Conservation (phyloP, 2,113 vertebrate species). For the Sciurus niger region DNA sequence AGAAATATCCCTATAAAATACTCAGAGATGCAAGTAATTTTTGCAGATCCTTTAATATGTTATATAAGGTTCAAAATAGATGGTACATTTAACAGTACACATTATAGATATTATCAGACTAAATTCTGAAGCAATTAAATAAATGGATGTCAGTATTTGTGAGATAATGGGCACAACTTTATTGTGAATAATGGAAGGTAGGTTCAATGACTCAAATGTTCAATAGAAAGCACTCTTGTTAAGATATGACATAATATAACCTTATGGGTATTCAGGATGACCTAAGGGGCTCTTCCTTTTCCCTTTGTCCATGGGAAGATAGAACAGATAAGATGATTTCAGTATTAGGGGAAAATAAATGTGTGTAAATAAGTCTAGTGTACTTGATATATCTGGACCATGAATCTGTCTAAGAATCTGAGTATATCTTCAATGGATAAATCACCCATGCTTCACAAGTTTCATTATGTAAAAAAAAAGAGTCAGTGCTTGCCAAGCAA, state of each 20-base stretch:
- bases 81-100: background rate
- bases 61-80: background rate
- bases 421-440: background rate
- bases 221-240: background rate
- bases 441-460: background rate
- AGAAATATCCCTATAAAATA: background rate
- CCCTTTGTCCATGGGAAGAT: background rate
- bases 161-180: background rate
- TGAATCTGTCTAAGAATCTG: background rate
- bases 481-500: background rate
- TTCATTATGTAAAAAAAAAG: background rate
- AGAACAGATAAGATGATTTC: background rate
- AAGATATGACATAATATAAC: background rate
- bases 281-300: background rate
- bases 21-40: background rate
- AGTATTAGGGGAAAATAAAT: background rate
- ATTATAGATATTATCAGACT: background rate
- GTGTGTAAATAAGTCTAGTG: background rate
- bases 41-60: background rate
- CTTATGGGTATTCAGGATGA: background rate
- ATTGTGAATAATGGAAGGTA: background rate
- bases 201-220: background rate
- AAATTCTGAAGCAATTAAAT: constrained; percentile 10
- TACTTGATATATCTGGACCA: background rate
- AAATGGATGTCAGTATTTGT: background rate